phyloP scores from a whole-genome alignment of 2,797 vertebrate species.

The Syngnathus rostellatus region DNA sequence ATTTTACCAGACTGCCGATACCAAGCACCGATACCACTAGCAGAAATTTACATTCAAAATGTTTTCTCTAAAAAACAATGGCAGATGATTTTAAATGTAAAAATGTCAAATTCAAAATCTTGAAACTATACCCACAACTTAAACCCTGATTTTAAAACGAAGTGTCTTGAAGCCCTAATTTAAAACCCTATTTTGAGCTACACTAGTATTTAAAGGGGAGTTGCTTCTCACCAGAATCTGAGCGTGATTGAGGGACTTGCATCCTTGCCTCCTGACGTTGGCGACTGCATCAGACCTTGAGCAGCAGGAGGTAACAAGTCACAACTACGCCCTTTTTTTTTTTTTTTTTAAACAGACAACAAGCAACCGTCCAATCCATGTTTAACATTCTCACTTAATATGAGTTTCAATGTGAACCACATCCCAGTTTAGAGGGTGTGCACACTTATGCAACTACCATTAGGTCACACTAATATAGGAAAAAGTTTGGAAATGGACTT shows the following conservation, averaged over 20 bases:
- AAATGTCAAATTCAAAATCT: too few species aligned
- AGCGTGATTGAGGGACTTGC: slow-evolving; percentile 86
- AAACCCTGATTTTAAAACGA: too few species aligned
- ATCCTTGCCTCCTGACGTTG: slow-evolving; percentile 79
- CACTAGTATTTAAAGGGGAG: neutral
- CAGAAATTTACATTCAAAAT: too few species aligned
- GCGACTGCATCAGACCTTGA: slow-evolving; percentile 78
- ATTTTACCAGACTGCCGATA: too few species aligned
- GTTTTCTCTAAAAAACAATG: too few species aligned
- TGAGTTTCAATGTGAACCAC: too few species aligned
- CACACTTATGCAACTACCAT: too few species aligned
- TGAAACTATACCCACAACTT: too few species aligned
- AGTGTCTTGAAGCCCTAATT: neutral
- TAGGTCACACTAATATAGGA: neutral
- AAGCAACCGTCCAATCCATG: neutral
- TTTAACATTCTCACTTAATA: neutral
- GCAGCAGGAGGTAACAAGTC: neutral
- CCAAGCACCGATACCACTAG: too few species aligned
- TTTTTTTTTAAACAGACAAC: neutral
- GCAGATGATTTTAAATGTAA: too few species aligned
- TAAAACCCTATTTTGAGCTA: neutral
- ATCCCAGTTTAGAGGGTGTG: too few species aligned
- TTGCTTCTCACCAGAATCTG: slow-evolving; percentile 77
- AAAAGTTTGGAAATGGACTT: neutral
- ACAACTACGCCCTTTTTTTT: neutral